These are phyloP conservation scores for Cheilosia soror DNA, from an alignment of 2,888 invertebrate genomes.

Conservation along the genomic window DNA sequence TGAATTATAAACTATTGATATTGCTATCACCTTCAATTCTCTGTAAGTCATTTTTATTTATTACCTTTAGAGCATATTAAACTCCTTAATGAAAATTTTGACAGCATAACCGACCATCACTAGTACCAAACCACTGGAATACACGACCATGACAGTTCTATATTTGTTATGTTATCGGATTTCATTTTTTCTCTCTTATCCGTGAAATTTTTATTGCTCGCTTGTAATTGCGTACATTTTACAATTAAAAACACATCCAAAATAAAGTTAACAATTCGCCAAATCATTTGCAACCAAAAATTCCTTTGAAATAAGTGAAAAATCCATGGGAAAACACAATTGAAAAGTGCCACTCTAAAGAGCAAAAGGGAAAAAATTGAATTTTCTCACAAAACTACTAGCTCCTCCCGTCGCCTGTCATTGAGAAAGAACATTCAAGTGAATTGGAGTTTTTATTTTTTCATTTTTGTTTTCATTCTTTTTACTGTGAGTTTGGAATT, in stretches of 20 bases:
- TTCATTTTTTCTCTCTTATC: constrained; percentile 63
- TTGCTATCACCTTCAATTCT: background rate
- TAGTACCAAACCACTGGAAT: constrained; percentile 35
- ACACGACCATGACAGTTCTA: constrained; percentile 65
- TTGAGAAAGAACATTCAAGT: constrained; percentile 63
- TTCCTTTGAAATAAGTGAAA: constrained; percentile 27
- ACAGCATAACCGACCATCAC: constrained; percentile 31
- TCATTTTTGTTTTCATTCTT: constrained; percentile 30
- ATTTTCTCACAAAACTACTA: constrained; percentile 60
- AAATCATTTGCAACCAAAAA: constrained; percentile 53
- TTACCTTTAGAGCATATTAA: background rate
- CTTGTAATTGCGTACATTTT: constrained; percentile 65
- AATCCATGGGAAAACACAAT: constrained; percentile 29
- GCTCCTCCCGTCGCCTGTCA: constrained; percentile 59
- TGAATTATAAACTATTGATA: constrained; percentile 2
- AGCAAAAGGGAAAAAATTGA: constrained; percentile 56
- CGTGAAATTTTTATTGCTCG: constrained; percentile 66
- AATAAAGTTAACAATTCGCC: constrained; percentile 37
- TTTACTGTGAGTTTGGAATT: constrained; percentile 21
- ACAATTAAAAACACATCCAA: constrained; percentile 39
- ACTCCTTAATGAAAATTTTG: constrained; percentile 46
- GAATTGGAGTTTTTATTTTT: constrained; percentile 51
- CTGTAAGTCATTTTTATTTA: too few relatives aligned
- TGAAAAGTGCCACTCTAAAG: constrained; percentile 31
- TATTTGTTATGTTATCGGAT: constrained; percentile 73